Conservation (phyloP, 2,888 invertebrate species). For the Auanema freiburgensis region DNA sequence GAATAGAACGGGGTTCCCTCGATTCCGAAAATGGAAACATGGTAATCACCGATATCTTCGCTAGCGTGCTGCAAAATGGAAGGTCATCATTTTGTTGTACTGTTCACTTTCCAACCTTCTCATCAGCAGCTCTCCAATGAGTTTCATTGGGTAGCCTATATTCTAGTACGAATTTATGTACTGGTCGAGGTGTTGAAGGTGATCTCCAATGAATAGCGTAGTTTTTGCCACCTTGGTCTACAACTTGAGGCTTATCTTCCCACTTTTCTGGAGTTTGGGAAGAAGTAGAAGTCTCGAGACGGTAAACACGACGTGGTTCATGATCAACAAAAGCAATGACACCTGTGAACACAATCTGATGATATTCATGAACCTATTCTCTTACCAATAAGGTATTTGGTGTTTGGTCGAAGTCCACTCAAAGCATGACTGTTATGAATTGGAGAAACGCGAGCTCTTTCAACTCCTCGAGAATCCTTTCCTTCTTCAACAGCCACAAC, state of each 20-base stretch:
- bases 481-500: slow-evolving; percentile 47
- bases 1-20: slow-evolving; percentile 52
- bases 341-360: no score
- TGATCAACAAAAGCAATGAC: slow-evolving; percentile 63
- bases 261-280: slow-evolving; percentile 40
- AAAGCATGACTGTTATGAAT: slow-evolving; percentile 48
- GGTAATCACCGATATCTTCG: slow-evolving; percentile 42
- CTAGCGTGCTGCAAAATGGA: slow-evolving; percentile 29
- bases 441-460: slow-evolving; percentile 56
- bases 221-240: slow-evolving; percentile 42
- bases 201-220: slow-evolving; percentile 60
- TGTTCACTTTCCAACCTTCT: slow-evolving; percentile 1
- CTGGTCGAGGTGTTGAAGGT: slow-evolving; percentile 34
- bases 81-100: neutral
- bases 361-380: neutral
- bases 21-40: slow-evolving; percentile 41
- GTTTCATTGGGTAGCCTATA: slow-evolving; percentile 62
- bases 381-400: slow-evolving; percentile 57
- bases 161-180: slow-evolving; percentile 58
- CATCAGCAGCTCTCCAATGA: slow-evolving; percentile 37
- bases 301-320: slow-evolving; percentile 51
- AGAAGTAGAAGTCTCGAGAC: slow-evolving; percentile 32
- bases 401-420: slow-evolving; percentile 57
- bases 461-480: slow-evolving; percentile 39
- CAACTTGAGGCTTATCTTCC: slow-evolving; percentile 45